Base-by-base conservation (phyloP, 1,140 invertebrate genomes). In the Holcopasites calliopsidis region DNA sequence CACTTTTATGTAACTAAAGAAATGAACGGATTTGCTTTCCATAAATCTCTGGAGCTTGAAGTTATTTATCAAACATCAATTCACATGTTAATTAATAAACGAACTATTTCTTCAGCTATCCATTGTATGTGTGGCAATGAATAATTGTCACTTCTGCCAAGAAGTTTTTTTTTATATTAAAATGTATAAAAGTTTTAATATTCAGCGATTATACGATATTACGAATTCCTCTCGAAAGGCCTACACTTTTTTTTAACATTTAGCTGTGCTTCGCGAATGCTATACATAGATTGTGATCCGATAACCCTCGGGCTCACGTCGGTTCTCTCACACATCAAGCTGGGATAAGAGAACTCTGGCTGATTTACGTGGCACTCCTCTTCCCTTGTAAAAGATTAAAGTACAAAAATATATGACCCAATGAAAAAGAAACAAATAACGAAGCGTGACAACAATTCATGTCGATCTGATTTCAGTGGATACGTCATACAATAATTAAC, bases 281-380 rank as follows among this genome's bases (percentile, higher is more conserved):
- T 69, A 31, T 57, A n/a, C n/a, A n/a, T n/a, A 69, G 54, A 58
- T 58, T 33, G 18, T 6, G 33, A 52, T 35, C 57, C 57, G 58
- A 62, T 72, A 62, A 72, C 57, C 57, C 47, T 70, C 66, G 33
- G 42, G 42, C 57, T 40, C 31, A 6, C 42, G 69, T 61, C 23
- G 35, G 54, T 62, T 62, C 35, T n/a, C n/a, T 72, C 55, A 23
- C 57, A 23, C 54, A 57, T 72, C 69, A 62, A 50, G 69, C 57
- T 11, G 18, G 58, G 69, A 72, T 72, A 72, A 62, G 69, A 52
- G 47, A 44, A 62, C 69, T 72, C 57, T 38, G 55, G 57, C 38
- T 60, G 69, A 72, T 72, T 72, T 72, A 72, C 47, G 57, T 23
- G 68, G 60, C 47, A 38, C 44, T 40, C 31, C 57, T 72, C 33